phyloP scores from a whole-genome alignment of 2,888 invertebrate species.

The Himalopsyche tibetana region DNA sequence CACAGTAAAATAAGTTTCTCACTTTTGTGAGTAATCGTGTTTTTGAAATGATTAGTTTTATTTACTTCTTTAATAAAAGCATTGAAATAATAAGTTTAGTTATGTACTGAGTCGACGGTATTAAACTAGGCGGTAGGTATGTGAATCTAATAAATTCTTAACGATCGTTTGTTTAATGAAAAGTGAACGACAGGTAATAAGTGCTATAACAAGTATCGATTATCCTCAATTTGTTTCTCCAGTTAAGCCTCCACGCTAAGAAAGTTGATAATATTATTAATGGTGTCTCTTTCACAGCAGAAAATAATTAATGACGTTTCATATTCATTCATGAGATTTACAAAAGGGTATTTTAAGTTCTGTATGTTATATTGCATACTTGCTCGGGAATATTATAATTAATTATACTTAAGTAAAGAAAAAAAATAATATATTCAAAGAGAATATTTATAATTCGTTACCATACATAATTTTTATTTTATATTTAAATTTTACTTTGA shows the following conservation, averaged over 20 bases:
- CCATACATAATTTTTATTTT: no score
- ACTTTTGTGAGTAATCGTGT: no score
- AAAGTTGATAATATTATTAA: constrained; percentile 15
- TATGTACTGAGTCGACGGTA: no score
- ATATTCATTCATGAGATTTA: constrained; percentile 6
- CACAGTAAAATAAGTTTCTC: no score
- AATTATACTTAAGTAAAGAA: not conserved
- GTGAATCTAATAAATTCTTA: not conserved
- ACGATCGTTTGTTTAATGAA: constrained; percentile 18
- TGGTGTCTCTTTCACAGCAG: constrained; percentile 16
- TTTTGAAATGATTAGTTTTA: no score
- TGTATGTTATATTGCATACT: not conserved
- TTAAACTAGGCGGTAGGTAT: not conserved
- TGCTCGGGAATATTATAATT: not conserved
- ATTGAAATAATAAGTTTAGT: no score
- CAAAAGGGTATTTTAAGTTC: not conserved
- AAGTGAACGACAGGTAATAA: not conserved
- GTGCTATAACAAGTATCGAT: constrained; percentile 2
- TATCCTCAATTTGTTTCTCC: constrained; percentile 10
- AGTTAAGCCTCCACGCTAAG: not conserved
- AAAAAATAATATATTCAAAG: no score
- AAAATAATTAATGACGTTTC: constrained; percentile 12
- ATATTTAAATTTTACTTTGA: no score
- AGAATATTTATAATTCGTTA: no score
- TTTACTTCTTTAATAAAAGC: no score